phyloP scores from a whole-genome alignment of 2,888 invertebrate species.

The Rhagonycha lutea region DNA sequence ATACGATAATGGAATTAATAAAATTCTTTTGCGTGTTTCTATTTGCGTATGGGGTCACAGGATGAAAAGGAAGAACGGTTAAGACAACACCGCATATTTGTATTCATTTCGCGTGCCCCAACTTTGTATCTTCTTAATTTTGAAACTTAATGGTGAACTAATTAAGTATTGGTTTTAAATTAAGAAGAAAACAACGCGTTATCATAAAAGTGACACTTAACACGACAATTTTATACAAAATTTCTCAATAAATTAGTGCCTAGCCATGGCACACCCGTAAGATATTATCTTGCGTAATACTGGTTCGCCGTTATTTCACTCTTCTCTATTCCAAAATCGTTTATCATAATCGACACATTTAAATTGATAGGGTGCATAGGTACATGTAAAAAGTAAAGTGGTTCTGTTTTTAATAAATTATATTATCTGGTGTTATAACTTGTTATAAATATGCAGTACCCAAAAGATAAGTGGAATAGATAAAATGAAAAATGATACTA shows the following conservation, averaged over 20 bases:
- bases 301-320: slow-evolving; percentile 13
- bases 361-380: slow-evolving; percentile 3
- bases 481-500: background rate
- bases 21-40: background rate
- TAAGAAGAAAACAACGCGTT: background rate
- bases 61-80: background rate
- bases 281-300: slow-evolving; percentile 19
- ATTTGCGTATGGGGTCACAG: background rate
- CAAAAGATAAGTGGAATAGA: background rate
- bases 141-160: background rate
- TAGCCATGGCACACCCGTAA: slow-evolving; percentile 14
- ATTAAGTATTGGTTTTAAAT: background rate
- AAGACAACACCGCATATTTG: background rate
- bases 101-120: background rate
- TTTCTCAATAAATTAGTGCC: slow-evolving; percentile 20
- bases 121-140: background rate
- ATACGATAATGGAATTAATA: background rate
- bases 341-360: slow-evolving; percentile 2
- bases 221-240: slow-evolving; percentile 9
- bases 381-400: background rate
- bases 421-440: background rate
- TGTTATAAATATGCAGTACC: background rate
- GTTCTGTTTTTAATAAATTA: background rate
- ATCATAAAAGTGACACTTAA: slow-evolving; percentile 9
- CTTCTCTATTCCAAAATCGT: slow-evolving; percentile 7